These are phyloP conservation scores for Nezara viridula DNA, from an alignment of 2,888 invertebrate genomes.

Conservation along the genomic window DNA sequence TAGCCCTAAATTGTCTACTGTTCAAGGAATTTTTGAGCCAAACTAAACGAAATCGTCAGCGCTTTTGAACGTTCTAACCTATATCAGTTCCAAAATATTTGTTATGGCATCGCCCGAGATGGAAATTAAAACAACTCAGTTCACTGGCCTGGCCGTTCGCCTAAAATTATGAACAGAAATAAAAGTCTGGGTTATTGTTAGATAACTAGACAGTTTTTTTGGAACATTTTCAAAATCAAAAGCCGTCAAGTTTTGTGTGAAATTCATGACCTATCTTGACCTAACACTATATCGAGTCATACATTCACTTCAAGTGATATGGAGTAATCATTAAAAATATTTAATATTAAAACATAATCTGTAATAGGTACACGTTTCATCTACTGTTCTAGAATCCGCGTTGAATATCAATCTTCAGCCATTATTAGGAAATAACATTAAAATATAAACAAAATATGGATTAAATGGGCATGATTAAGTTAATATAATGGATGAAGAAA, in stretches of 20 bases:
- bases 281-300: neutral
- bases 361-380: neutral
- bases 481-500: neutral
- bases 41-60: neutral
- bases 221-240: neutral
- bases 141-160: slow-evolving; percentile 2
- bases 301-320: neutral
- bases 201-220: slow-evolving; percentile 16
- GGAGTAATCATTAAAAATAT: neutral
- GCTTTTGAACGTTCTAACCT: neutral
- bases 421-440: neutral
- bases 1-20: neutral
- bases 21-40: neutral
- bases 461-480: neutral
- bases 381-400: neutral
- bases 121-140: neutral
- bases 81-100: neutral
- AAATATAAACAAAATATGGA: neutral
- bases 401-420: neutral
- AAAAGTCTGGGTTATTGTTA: slow-evolving; percentile 35
- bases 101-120: neutral
- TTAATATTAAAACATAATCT: neutral
- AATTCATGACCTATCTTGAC: neutral
- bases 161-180: slow-evolving; percentile 28
- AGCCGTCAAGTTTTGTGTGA: neutral